Conservation (phyloP, 2,113 vertebrate species). For the Cyprinodon tularosa region DNA sequence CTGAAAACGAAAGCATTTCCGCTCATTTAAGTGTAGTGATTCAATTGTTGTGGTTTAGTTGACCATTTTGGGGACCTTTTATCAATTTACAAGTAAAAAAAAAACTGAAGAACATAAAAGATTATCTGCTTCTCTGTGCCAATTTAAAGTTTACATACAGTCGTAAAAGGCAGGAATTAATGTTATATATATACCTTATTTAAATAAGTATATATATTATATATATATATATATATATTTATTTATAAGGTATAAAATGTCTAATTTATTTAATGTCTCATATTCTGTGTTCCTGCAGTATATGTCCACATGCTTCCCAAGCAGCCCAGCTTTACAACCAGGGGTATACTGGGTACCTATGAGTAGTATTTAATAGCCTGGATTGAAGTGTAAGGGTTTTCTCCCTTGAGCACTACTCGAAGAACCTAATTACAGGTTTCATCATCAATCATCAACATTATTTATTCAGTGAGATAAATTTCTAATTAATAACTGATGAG, state of each 20-base stretch:
- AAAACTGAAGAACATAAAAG: conserved; percentile 30
- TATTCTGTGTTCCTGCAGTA: conserved; percentile 49
- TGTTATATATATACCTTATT: no score
- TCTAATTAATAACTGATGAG: conserved; percentile 99
- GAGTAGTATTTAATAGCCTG: conserved; percentile 84
- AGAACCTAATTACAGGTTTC: conserved; percentile 98
- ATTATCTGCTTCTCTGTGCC: conserved; percentile 20
- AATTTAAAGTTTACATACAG: no score
- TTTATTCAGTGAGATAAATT: conserved; percentile 99
- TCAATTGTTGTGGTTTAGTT: conserved; percentile 22
- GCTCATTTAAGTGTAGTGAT: conserved; percentile 81
- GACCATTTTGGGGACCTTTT: conserved; percentile 30
- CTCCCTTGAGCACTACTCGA: conserved; percentile 87
- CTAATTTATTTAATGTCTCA: neutral
- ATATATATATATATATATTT: no score
- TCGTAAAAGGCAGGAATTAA: no score
- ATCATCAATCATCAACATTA: conserved; percentile 99
- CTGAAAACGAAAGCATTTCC: conserved; percentile 59
- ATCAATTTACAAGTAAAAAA: conserved; percentile 22
- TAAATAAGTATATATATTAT: no score
- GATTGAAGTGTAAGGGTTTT: conserved; percentile 84
- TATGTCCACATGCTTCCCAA: conserved; percentile 58
- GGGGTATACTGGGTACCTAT: conserved; percentile 76
- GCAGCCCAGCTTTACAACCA: conserved; percentile 71
- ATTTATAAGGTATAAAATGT: no score